phyloP scores from a whole-genome alignment of 2,888 invertebrate species.

The Rhamnusium bicolor region DNA sequence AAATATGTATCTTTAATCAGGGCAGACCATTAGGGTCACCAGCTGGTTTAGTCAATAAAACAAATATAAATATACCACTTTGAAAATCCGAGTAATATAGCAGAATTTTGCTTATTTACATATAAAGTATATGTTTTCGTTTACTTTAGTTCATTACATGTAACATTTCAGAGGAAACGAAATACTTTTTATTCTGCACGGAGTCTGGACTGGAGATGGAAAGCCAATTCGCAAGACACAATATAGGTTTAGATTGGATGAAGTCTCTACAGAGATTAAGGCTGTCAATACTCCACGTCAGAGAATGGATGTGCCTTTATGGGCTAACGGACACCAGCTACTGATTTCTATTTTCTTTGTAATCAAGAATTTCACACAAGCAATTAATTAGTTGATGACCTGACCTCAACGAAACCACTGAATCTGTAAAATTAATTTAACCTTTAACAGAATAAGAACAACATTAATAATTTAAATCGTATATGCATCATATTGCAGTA shows the following conservation, averaged over 20 bases:
- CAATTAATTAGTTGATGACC: slow-evolving; percentile 12
- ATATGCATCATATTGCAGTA: too few relatives aligned
- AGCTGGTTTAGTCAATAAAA: too few relatives aligned
- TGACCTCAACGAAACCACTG: neutral
- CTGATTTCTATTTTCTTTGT: slow-evolving; percentile 19
- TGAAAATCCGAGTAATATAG: too few relatives aligned
- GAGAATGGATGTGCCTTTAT: slow-evolving; percentile 2
- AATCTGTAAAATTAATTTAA: neutral
- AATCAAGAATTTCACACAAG: slow-evolving; percentile 10
- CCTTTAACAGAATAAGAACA: neutral
- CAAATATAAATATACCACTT: too few relatives aligned
- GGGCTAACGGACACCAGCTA: slow-evolving; percentile 4
- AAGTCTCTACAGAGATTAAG: slow-evolving; percentile 13
- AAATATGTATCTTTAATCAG: too few relatives aligned
- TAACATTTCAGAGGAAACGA: neutral
- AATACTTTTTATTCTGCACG: neutral
- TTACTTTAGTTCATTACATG: neutral
- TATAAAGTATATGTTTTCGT: neutral
- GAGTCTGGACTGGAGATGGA: neutral
- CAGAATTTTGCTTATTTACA: too few relatives aligned
- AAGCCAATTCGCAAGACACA: slow-evolving; percentile 14
- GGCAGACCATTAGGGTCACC: too few relatives aligned
- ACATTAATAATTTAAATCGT: neutral
- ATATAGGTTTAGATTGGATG: slow-evolving; percentile 18
- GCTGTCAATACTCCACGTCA: slow-evolving; percentile 9